Conservation (phyloP, 2,888 invertebrate species). For the Electrophaes corylata region DNA sequence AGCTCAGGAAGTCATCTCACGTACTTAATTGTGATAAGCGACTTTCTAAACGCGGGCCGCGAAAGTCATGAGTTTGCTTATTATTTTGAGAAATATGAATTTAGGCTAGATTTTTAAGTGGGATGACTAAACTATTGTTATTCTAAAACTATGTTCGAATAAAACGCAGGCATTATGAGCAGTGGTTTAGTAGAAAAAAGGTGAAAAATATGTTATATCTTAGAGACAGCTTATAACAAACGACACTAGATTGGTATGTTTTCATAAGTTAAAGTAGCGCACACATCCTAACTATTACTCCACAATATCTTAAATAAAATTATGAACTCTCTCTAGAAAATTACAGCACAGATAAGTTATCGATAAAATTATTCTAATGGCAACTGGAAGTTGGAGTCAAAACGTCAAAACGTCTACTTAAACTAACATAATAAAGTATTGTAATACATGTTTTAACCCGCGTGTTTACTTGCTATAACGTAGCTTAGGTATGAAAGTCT, state of each 20-base stretch:
- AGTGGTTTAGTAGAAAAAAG: no score
- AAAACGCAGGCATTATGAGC: no score
- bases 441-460: background rate
- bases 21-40: constrained; percentile 61
- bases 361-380: constrained; percentile 18
- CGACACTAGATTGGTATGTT: no score
- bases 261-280: background rate
- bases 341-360: constrained; percentile 1
- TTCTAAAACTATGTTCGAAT: no score
- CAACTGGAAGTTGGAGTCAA: background rate
- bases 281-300: background rate
- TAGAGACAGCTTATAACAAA: no score
- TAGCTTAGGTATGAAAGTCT: background rate
- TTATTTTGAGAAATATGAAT: constrained; percentile 18
- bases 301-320: background rate
- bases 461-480: background rate
- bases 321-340: constrained; percentile 2
- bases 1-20: constrained; percentile 54
- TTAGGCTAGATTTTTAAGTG: background rate
- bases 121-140: background rate
- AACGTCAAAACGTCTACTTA: background rate
- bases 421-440: background rate
- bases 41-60: constrained; percentile 39
- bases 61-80: constrained; percentile 2
- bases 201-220: no score